Percentiles rank a stretch among this genome's conserved stretches.
Evolutionary conservation across 2,797 vertebrate genomes (phyloP).

Genomic region (Dromococcyx pavoninus): DNA sequence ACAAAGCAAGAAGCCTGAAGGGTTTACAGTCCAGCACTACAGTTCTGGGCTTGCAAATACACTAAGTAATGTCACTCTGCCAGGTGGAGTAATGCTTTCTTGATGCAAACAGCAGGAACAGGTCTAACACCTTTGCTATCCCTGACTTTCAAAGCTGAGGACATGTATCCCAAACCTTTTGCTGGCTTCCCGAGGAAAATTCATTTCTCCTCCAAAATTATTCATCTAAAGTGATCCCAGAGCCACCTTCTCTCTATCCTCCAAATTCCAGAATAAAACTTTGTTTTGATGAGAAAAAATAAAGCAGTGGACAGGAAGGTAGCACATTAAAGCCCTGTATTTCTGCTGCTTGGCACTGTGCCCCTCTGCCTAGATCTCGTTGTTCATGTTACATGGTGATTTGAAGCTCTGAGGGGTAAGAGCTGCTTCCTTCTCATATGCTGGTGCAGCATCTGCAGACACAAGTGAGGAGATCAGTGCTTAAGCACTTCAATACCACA

Average conservation of each 20-base stretch:
- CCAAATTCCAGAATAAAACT: not conserved
- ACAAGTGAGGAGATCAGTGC: not conserved
- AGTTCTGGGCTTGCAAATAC: not conserved
- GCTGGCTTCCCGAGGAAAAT: not conserved
- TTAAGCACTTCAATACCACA: not conserved
- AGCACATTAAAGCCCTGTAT: not conserved
- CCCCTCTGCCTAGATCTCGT: not conserved
- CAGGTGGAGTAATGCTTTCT: not conserved
- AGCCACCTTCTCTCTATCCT: not conserved
- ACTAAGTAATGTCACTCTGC: not conserved
- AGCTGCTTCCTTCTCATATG: not conserved
- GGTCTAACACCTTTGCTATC: not conserved
- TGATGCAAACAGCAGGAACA: not conserved
- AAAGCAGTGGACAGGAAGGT: not conserved
- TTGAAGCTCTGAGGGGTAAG: not conserved
- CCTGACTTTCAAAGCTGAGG: not conserved
- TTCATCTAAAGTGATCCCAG: not conserved
- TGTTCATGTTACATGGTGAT: not conserved
- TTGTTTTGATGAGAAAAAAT: not conserved
- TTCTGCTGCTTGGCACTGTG: not conserved
- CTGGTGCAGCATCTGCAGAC: not conserved
- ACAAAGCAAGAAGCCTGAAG: not conserved
- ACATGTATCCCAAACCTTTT: not conserved
- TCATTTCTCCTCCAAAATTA: not conserved
- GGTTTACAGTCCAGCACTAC: not conserved